Percentiles rank a stretch among this genome's conserved stretches.
phyloP scores from a whole-genome alignment of 2,888 invertebrate species.

The Mythimna impura region DNA sequence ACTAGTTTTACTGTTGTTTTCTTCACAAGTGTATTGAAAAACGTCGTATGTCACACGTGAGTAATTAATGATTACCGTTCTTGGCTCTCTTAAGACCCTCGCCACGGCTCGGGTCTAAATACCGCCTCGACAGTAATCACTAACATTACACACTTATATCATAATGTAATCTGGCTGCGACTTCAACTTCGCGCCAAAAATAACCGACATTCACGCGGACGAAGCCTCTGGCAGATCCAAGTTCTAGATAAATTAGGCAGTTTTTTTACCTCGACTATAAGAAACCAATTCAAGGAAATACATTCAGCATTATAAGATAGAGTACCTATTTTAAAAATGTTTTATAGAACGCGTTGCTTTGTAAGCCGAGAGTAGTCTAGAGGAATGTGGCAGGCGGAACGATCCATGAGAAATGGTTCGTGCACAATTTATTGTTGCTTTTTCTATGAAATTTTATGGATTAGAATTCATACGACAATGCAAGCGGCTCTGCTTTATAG shows the following conservation, averaged over 20 bases:
- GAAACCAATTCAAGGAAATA: slow-evolving; percentile 8
- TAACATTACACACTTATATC: too few relatives aligned
- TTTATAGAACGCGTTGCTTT: slow-evolving; percentile 20
- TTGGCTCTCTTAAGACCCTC: too few relatives aligned
- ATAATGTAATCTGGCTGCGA: too few relatives aligned
- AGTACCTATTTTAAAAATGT: slow-evolving; percentile 4
- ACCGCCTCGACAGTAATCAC: too few relatives aligned
- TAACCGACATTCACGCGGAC: too few relatives aligned
- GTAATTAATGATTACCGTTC: too few relatives aligned
- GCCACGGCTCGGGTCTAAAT: too few relatives aligned
- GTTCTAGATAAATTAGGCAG: neutral
- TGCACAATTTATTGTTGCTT: slow-evolving; percentile 25
- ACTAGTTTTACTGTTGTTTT: too few relatives aligned
- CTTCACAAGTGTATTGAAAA: too few relatives aligned
- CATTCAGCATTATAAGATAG: neutral
- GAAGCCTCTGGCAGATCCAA: too few relatives aligned
- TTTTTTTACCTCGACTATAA: neutral
- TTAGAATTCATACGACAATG: slow-evolving; percentile 2
- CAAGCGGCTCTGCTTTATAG: neutral
- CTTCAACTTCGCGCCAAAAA: too few relatives aligned
- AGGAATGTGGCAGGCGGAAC: slow-evolving; percentile 27
- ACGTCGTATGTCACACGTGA: too few relatives aligned
- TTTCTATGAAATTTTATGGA: slow-evolving; percentile 18
- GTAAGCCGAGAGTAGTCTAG: slow-evolving; percentile 18
- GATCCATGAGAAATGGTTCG: slow-evolving; percentile 23